Base-by-base conservation (phyloP, 2,797 vertebrate species). In the Mycteria americana region DNA sequence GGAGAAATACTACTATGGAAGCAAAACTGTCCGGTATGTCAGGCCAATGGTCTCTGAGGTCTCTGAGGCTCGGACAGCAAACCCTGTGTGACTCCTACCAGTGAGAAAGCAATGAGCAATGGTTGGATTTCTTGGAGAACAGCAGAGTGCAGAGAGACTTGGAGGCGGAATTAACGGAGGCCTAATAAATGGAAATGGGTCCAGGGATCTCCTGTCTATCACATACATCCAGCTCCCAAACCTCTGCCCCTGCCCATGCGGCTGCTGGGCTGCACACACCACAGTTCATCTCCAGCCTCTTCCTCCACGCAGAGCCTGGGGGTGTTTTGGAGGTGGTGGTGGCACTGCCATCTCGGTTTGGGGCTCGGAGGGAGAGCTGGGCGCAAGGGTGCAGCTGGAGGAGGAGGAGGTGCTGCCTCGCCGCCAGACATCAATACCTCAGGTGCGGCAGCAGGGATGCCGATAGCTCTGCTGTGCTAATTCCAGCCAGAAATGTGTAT, bases 351-450 rank as follows among this genome's bases (percentile, higher is more conserved):
- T 13, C 57, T 37, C 3, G 2, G 35, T 43, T 15, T 30, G 59
- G 56, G 22, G 35, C 37, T 81, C 12, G 6, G n/a, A 57, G 9
- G 17, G 22, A 11, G 18, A 37, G 46, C 65, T 19, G 60, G 35
- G 25, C 3, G 1, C 43, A 7, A 46, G 27, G 27, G 23, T 54
- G 33, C 15, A 24, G 45, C 37, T 11, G 54, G 16, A 72, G 60
- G 35, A 72, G 60, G 35, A 65, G 46, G 64, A 53, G 53, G 39
- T 35, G 37, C 10, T 74, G 18, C 25, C 19, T 69, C 33, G 21
- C 33, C 0, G 0, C 45, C 19, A 39, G n/a, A 37, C 27, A 18
- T 33, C 48, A 37, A 1, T 9, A 11, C 3, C 16, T 43, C 27
- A 5, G 17, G 4, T 25, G 48, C 33, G 23, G 59, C 48, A 4